Evolutionary conservation across 2,888 invertebrate species (phyloP), one percentile per base, ranked within the genome.

Genomic region (Lasioglossum zephyrum): DNA sequence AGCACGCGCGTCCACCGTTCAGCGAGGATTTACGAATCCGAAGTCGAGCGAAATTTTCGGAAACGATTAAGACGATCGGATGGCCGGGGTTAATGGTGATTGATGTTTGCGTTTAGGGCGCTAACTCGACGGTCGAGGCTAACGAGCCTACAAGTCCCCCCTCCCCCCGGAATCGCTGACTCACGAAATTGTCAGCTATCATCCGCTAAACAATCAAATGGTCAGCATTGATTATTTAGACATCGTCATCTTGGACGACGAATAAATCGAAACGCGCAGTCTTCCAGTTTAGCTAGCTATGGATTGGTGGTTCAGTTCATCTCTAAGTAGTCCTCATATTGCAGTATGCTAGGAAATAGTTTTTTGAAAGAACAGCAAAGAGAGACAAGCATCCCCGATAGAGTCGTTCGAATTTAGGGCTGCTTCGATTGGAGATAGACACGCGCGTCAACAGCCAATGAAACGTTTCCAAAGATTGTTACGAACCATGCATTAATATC

Each of bases 41-140:
- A 11, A n/a, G 63, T 16, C 63, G 63, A 31, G 63, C 70, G 72
- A 75, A 82, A 85, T 89, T 91, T 88, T 82, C 44, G 81, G 86
- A 84, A 91, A 89, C 82, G 89, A 90, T 89, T 91, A 91, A 90
- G 86, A 89, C 60, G 80, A 81, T 80, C 87, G 80, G 44, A 82
- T 69, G 53, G 79, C 66, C 69, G 60, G 79, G 84, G 69, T 83
- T 89, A 91, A 90, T 87, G 70, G 44, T 90, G 90, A 90, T 91
- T 83, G 82, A 90, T 86, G 90, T 89, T 88, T 73, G 75, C 75
- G 79, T 86, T 90, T 87, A 77, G 80, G 81, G 70, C 63, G 79
- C 77, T 83, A 91, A 88, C 76, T 89, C 81, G 80, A 82, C 77
- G 72, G 49, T n/a, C 49, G 53, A 49, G 63, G 63, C 69, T 88